A percentile compares a stretch with the other conserved stretches of the same genome.
These are phyloP conservation scores for Baryphthengus martii DNA, from an alignment of 2,113 vertebrate genomes.

Conservation along the genomic window DNA sequence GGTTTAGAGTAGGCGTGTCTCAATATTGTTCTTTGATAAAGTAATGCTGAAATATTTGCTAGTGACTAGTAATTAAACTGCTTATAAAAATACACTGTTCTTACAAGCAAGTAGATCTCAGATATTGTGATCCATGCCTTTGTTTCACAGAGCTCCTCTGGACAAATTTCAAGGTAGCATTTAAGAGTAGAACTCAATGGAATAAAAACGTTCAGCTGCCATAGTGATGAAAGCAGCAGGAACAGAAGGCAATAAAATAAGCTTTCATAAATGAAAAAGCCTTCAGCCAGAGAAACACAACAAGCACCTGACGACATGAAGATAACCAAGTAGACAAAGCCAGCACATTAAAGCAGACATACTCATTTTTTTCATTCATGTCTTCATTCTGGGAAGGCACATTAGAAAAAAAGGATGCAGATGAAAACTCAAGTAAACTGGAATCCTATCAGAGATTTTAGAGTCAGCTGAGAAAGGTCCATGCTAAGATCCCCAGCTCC, in stretches of 20 bases:
- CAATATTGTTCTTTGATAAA: not conserved
- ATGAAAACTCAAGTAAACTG: not conserved
- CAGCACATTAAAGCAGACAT: not conserved
- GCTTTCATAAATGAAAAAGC: not conserved
- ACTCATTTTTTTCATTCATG: not conserved
- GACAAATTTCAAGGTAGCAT: not conserved
- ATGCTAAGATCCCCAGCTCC: not conserved
- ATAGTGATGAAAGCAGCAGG: not conserved
- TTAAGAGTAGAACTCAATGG: not conserved
- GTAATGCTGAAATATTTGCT: not conserved
- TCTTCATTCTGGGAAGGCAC: not conserved
- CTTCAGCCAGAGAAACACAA: not conserved
- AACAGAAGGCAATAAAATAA: not conserved
- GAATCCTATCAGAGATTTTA: not conserved
- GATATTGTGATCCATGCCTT: not conserved
- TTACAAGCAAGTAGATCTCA: not conserved
- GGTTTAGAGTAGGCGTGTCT: not conserved
- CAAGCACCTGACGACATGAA: fast-evolving
- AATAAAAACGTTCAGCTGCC: not conserved
- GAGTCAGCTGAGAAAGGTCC: not conserved
- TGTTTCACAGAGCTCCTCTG: not conserved
- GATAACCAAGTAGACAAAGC: not conserved
- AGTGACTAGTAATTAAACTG: not conserved
- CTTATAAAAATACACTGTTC: not conserved
- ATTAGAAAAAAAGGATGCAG: not conserved